phyloP scores from a whole-genome alignment of 2,113 vertebrate genomes.

The Chloebia gouldiae region DNA sequence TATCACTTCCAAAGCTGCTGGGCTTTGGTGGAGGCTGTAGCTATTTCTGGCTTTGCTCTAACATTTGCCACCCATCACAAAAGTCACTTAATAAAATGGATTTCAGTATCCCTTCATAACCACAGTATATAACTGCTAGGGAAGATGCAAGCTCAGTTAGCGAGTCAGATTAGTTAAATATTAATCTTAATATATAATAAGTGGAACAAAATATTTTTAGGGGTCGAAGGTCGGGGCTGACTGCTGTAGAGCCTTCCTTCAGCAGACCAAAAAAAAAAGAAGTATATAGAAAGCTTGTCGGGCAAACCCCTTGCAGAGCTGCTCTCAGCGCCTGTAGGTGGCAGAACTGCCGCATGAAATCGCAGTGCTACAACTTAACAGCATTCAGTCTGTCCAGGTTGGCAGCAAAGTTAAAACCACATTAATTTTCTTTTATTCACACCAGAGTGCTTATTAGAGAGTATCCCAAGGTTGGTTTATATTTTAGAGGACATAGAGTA shows the following conservation, averaged over 20 bases:
- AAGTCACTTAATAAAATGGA: background rate
- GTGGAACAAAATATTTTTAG: background rate
- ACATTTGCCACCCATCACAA: background rate
- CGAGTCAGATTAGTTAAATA: background rate
- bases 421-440: background rate
- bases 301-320: background rate
- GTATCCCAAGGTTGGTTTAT: background rate
- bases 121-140: background rate
- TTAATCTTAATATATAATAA: background rate
- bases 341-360: conserved; percentile 11
- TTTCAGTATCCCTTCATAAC: background rate
- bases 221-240: background rate
- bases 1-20: background rate
- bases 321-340: conserved; percentile 33
- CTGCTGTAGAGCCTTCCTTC: background rate
- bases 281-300: rapidly evolving
- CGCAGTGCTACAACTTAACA: background rate
- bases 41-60: background rate
- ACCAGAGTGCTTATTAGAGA: background rate
- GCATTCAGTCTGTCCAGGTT: background rate
- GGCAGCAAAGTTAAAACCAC: background rate
- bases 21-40: background rate
- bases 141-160: background rate
- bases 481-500: background rate
- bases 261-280: background rate